These are phyloP conservation scores for Listronotus bonariensis DNA, from an alignment of 1,140 invertebrate genomes.

Conservation along the genomic window DNA sequence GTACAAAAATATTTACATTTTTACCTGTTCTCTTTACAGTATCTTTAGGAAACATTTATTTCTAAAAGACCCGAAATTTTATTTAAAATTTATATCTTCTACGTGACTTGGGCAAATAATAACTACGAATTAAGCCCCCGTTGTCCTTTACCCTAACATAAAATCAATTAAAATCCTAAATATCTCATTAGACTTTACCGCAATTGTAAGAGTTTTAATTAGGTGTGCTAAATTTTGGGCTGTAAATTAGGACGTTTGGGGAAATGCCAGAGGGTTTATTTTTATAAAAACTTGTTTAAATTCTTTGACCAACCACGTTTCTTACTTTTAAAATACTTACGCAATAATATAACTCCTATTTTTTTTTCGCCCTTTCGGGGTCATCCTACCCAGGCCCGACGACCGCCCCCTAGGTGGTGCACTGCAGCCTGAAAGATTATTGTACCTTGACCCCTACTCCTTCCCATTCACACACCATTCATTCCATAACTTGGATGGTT, in stretches of 20 bases:
- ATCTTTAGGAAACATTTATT: constrained; percentile 10
- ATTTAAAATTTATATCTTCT: constrained; percentile 30
- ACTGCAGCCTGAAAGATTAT: too few species aligned
- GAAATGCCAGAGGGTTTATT: too few species aligned
- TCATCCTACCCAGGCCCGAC: too few species aligned
- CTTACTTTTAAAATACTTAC: too few species aligned
- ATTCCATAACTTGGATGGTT: too few species aligned
- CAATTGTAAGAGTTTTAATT: constrained; percentile 35
- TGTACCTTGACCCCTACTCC: too few species aligned
- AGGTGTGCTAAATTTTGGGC: constrained; percentile 22
- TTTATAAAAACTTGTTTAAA: too few species aligned
- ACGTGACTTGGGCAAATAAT: constrained; percentile 34
- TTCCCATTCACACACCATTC: too few species aligned
- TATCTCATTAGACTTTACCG: constrained; percentile 36
- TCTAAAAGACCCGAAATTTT: constrained; percentile 26
- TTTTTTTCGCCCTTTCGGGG: too few species aligned
- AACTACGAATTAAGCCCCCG: constrained; percentile 21
- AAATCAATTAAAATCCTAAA: constrained; percentile 33
- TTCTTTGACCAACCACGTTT: too few species aligned
- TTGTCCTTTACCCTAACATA: constrained; percentile 21
- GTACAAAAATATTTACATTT: constrained; percentile 18
- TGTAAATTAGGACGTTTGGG: constrained; percentile 23
- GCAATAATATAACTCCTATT: too few species aligned
- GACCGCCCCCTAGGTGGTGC: too few species aligned
- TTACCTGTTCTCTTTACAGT: constrained; percentile 15